phyloP scores from a whole-genome alignment of 2,888 invertebrate species.

The Drosophila pseudotalamancana region DNA sequence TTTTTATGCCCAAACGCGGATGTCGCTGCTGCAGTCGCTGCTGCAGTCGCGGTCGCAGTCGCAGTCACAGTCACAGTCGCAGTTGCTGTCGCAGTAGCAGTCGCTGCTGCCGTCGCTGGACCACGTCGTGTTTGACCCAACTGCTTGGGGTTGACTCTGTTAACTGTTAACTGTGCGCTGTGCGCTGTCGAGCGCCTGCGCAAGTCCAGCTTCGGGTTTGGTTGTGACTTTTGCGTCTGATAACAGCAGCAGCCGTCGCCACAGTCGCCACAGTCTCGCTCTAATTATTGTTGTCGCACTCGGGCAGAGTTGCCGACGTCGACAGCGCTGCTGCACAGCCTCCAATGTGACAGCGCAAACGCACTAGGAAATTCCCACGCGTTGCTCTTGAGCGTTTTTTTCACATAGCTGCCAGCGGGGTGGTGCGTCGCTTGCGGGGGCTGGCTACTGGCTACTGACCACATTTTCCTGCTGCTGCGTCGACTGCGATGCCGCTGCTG shows the following conservation, averaged over 20 bases:
- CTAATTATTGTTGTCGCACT: slow-evolving; percentile 63
- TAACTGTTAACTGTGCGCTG: slow-evolving; percentile 16
- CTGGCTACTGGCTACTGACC: slow-evolving; percentile 35
- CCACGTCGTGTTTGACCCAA: slow-evolving; percentile 49
- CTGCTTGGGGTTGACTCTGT: slow-evolving; percentile 42
- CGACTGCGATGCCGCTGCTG: slow-evolving; percentile 6
- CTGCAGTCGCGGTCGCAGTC: slow-evolving; percentile 11
- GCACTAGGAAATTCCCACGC: slow-evolving; percentile 52
- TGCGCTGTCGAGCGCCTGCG: slow-evolving; percentile 54
- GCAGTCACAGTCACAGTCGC: slow-evolving; percentile 12
- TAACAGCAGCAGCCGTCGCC: slow-evolving; percentile 39
- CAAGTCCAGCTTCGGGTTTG: slow-evolving; percentile 24
- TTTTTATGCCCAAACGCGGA: slow-evolving; percentile 79
- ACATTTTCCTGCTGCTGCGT: slow-evolving; percentile 34
- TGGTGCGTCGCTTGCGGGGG: slow-evolving; percentile 5
- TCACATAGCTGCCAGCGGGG: not conserved
- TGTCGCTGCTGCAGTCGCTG: slow-evolving; percentile 14
- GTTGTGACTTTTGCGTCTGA: slow-evolving; percentile 30
- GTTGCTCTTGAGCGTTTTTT: slow-evolving; percentile 69
- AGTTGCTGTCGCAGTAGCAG: slow-evolving; percentile 15
- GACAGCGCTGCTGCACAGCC: slow-evolving; percentile 28
- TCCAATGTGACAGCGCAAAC: slow-evolving; percentile 62
- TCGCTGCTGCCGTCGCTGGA: slow-evolving; percentile 37
- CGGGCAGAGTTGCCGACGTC: slow-evolving; percentile 31
- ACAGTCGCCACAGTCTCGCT: slow-evolving; percentile 39